Base-by-base conservation (phyloP, 2,888 invertebrate species). In the Tridacna gigas region DNA sequence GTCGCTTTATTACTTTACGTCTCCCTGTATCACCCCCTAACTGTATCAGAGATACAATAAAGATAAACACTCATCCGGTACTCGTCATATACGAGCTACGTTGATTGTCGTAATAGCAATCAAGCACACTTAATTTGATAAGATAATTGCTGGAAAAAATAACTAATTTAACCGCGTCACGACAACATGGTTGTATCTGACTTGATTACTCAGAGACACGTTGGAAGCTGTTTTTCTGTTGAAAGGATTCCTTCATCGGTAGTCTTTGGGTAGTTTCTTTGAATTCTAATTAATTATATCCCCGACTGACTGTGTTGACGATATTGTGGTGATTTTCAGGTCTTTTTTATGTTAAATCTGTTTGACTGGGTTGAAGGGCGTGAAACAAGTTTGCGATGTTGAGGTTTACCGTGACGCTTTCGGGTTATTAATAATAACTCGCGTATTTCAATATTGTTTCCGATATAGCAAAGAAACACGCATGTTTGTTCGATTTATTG, bases 71-170 rank as follows among this genome's bases (percentile, higher is more conserved):
- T 20, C 9, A 60, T 60, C 60, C 60, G 60, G 60, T 60, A 60
- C n/a, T 60, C 60, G 60, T 60, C 60, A 60, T 60, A 60, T n/a
- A 60, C 60, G 60, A 60, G 60, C 60, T 20, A n/a, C 20, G 2
- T 9, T 60, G 60, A 60, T 60, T 60, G 60, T 60, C n/a, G 60
- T n/a, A 60, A 60, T 60, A 60, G 60, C 60, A 60, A 60, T n/a
- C 60, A 60, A 60, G 60, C 60, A 60, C 60, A 60, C 60, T 60
- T 60, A 60, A 60, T 60, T 60, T 18, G 60, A 60, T 60, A 60
- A 60, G 60, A 60, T 60, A 60, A 60, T 60, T 60, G 60, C 60
- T 60, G 60, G 60, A 60, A 60, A 60, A 60, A 60, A 60, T 60
- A 60, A 60, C 60, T 60, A 60, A 60, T 60, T 60, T 60, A 9